These are phyloP conservation scores for Ferrisia virgata DNA, from an alignment of 2,888 invertebrate genomes.

Conservation along the genomic window DNA sequence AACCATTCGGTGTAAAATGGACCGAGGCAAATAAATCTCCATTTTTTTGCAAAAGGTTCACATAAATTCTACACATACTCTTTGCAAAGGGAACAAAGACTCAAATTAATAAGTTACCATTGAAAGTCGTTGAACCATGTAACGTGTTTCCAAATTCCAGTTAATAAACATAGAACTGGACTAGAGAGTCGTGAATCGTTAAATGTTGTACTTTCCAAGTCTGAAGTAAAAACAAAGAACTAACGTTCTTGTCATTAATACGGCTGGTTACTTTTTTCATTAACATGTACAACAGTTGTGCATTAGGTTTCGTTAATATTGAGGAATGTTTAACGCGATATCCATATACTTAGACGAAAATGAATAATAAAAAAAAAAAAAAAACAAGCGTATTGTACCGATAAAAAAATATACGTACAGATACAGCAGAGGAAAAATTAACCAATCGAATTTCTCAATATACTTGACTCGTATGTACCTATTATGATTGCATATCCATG, in stretches of 20 bases:
- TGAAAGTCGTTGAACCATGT: neutral
- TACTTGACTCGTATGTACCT: too few species aligned
- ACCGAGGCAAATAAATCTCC: too few species aligned
- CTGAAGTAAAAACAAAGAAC: neutral
- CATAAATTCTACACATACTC: too few species aligned
- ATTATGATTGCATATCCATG: too few species aligned
- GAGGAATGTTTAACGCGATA: constrained; percentile 1
- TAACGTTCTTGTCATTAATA: constrained; percentile 16
- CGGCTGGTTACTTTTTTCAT: constrained; percentile 26
- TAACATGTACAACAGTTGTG: constrained; percentile 28
- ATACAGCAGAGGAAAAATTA: neutral
- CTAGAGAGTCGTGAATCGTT: neutral
- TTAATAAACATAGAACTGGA: neutral
- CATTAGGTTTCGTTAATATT: constrained; percentile 17
- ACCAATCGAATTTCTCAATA: neutral
- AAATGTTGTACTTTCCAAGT: constrained; percentile 1
- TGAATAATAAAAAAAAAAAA: neutral
- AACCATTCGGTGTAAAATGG: too few species aligned
- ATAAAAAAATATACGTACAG: neutral
- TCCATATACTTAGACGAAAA: neutral
- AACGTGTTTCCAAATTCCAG: constrained; percentile 16
- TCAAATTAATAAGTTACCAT: constrained; percentile 4
- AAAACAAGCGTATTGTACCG: neutral
- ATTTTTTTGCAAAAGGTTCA: too few species aligned
- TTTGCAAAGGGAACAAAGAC: neutral